phyloP scores from a whole-genome alignment of 2,113 vertebrate genomes.

The Rostratula benghalensis region DNA sequence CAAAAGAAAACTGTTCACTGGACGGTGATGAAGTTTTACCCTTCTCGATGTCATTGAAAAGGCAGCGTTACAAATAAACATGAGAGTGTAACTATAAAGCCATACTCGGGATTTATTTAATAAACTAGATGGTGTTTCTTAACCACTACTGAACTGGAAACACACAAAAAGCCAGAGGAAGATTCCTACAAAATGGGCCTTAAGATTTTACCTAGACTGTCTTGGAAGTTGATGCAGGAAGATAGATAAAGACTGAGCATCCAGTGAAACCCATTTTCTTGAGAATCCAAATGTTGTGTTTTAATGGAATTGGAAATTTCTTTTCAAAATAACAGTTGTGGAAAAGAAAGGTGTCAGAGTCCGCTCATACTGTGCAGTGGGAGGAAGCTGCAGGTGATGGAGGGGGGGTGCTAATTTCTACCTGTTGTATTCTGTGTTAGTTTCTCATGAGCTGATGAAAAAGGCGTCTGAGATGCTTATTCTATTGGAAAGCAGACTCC shows the following conservation, averaged over 20 bases:
- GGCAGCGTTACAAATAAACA: slow-evolving; percentile 64
- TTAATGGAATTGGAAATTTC: slow-evolving; percentile 16
- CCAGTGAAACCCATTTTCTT: slow-evolving; percentile 47
- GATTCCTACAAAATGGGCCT: slow-evolving; percentile 63
- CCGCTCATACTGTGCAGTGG: neutral
- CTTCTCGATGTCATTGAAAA: slow-evolving; percentile 65
- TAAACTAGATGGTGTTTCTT: slow-evolving; percentile 67
- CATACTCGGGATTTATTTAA: slow-evolving; percentile 74
- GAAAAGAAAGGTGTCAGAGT: slow-evolving; percentile 12
- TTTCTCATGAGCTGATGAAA: slow-evolving; percentile 18
- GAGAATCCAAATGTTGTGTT: slow-evolving; percentile 32
- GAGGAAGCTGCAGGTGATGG: neutral
- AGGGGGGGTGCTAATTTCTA: neutral
- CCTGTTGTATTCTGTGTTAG: neutral
- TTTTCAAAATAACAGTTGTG: slow-evolving; percentile 30
- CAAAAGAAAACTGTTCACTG: slow-evolving; percentile 42
- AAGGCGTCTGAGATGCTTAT: slow-evolving; percentile 19
- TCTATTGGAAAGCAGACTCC: slow-evolving; percentile 36
- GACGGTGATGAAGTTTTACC: slow-evolving; percentile 49
- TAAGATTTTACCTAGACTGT: slow-evolving; percentile 61
- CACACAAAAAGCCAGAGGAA: slow-evolving; percentile 58
- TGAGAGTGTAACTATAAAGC: slow-evolving; percentile 76
- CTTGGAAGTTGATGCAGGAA: slow-evolving; percentile 28
- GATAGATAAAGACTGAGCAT: slow-evolving; percentile 33
- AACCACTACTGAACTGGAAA: slow-evolving; percentile 66